phyloP scores from a whole-genome alignment of 2,888 invertebrate species.

The Amblyjoppa fuscipennis region DNA sequence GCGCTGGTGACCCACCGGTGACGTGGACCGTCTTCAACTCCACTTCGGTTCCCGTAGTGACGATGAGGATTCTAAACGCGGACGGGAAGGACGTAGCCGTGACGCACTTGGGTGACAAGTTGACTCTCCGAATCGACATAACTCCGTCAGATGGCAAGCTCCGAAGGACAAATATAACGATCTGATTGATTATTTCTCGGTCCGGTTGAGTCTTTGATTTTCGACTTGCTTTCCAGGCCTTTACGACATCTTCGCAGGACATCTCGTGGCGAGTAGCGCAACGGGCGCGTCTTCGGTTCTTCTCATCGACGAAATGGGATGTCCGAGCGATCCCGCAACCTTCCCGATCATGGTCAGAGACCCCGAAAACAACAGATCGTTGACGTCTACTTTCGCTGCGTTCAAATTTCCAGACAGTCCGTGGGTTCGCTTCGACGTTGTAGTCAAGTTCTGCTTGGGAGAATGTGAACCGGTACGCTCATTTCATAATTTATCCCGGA shows the following conservation, averaged over 20 bases:
- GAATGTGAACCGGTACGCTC: slow-evolving; percentile 88
- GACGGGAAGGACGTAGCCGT: slow-evolving; percentile 87
- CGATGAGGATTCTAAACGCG: slow-evolving; percentile 88
- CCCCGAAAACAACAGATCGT: slow-evolving; percentile 78
- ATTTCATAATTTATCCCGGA: too few relatives aligned
- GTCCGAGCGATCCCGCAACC: slow-evolving; percentile 91
- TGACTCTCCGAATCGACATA: slow-evolving; percentile 88
- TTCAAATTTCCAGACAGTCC: slow-evolving; percentile 95
- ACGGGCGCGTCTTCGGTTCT: slow-evolving; percentile 91
- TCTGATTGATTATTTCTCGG: background rate
- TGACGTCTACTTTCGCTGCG: slow-evolving; percentile 91
- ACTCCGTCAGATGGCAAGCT: slow-evolving; percentile 86
- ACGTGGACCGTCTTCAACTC: slow-evolving; percentile 86
- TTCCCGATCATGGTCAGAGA: slow-evolving; percentile 87
- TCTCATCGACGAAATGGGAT: slow-evolving; percentile 92
- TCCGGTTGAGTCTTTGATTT: background rate
- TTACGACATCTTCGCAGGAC: slow-evolving; percentile 91
- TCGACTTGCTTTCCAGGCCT: slow-evolving; percentile 78
- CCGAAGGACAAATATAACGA: background rate
- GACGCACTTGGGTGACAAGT: slow-evolving; percentile 89
- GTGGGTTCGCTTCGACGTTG: slow-evolving; percentile 92
- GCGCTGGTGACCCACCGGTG: slow-evolving; percentile 82
- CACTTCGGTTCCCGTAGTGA: slow-evolving; percentile 86
- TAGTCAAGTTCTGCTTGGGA: slow-evolving; percentile 92
- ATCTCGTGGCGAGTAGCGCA: slow-evolving; percentile 92